Conservation (phyloP, 2,113 vertebrate genomes). For the Meleagris gallopavo region DNA sequence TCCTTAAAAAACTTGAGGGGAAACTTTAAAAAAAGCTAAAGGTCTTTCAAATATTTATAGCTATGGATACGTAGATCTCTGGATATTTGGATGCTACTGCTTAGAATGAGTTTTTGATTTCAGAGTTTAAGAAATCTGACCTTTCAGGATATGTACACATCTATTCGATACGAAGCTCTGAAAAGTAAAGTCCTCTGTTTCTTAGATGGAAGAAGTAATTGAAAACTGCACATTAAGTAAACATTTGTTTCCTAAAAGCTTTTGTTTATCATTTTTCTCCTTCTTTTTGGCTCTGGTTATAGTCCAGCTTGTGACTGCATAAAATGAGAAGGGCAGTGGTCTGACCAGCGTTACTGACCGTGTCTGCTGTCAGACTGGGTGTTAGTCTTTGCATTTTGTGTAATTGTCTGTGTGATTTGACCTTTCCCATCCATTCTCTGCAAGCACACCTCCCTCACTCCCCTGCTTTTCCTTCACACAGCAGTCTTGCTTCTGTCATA, state of each 20-base stretch:
- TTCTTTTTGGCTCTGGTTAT: neutral
- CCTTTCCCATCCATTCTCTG: neutral
- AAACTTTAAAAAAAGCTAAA: neutral
- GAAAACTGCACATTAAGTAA: neutral
- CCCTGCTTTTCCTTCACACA: neutral
- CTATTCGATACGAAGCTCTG: neutral
- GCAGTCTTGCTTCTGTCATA: neutral
- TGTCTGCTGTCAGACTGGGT: neutral
- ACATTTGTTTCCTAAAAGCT: neutral
- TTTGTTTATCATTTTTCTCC: neutral
- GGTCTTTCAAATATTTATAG: neutral
- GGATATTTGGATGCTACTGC: neutral
- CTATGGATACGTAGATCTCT: neutral
- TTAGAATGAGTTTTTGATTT: neutral
- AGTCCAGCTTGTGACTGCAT: neutral
- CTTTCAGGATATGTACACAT: rapidly evolving
- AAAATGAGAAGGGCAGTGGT: neutral
- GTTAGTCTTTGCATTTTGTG: neutral
- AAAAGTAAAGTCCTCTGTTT: neutral
- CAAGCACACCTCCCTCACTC: neutral
- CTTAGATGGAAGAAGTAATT: neutral
- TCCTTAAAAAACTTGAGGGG: neutral
- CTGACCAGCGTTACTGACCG: neutral
- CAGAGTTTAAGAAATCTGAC: neutral
- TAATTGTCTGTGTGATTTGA: neutral